Evolutionary conservation across 2,113 vertebrate species (phyloP).

Genomic region (Nothobranchius kuhntae): DNA sequence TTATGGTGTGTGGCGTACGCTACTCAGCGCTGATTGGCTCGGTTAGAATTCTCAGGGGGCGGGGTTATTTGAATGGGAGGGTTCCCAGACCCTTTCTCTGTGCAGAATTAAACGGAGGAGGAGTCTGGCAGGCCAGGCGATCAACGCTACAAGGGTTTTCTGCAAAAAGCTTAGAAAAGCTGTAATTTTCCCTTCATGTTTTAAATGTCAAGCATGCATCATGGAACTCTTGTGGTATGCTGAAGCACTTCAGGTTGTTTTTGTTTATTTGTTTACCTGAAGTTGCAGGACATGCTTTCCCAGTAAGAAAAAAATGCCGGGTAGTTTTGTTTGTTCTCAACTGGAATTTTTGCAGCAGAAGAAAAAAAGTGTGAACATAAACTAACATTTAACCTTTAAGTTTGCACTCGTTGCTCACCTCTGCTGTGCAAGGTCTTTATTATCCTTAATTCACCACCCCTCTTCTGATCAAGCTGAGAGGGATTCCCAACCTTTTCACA

Average conservation of each 20-base stretch:
- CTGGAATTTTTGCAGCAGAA: slow-evolving; percentile 51
- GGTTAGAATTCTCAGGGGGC: too few relatives aligned
- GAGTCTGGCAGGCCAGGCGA: too few relatives aligned
- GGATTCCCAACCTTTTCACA: slow-evolving; percentile 53
- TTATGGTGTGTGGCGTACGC: too few relatives aligned
- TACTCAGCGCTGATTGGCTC: too few relatives aligned
- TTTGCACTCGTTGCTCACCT: slow-evolving; percentile 55
- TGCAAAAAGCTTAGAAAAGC: not conserved
- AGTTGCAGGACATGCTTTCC: slow-evolving; percentile 25
- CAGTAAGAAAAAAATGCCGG: too few relatives aligned
- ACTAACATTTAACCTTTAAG: slow-evolving; percentile 57
- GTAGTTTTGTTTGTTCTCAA: slow-evolving; percentile 17
- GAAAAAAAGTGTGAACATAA: slow-evolving; percentile 10
- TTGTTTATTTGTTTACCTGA: slow-evolving; percentile 35
- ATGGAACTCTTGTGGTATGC: not conserved
- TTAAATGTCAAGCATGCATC: not conserved
- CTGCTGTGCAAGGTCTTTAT: slow-evolving; percentile 2
- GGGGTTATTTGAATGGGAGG: too few relatives aligned
- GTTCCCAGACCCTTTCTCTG: too few relatives aligned
- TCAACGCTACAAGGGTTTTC: not conserved
- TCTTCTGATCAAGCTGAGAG: slow-evolving; percentile 50
- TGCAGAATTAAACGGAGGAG: too few relatives aligned
- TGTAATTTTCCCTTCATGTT: not conserved
- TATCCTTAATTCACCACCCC: slow-evolving; percentile 32
- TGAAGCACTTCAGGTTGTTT: slow-evolving; percentile 6